phyloP scores from a whole-genome alignment of 2,113 vertebrate species.

The Chaenocephalus aceratus region DNA sequence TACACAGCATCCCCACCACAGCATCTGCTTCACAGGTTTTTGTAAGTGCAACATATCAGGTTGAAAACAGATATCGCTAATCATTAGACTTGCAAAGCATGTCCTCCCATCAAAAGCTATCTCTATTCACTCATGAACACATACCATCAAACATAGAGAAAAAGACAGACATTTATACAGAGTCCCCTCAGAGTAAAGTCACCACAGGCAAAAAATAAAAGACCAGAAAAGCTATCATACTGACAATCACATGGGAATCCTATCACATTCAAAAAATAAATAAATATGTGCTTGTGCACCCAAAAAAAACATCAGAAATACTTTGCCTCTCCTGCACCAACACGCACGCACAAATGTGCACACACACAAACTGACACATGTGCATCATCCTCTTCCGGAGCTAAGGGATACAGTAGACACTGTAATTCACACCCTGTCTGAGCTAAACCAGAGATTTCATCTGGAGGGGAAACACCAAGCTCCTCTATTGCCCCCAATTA shows the following conservation, averaged over 20 bases:
- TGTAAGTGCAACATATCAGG: constrained; percentile 35
- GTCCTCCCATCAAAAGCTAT: not conserved
- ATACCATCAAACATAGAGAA: constrained; percentile 17
- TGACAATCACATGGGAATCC: constrained; percentile 70
- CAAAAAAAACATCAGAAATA: constrained; percentile 19
- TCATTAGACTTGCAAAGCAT: constrained; percentile 23
- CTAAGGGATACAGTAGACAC: constrained; percentile 30
- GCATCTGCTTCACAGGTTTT: constrained; percentile 46
- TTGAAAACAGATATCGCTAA: constrained; percentile 26
- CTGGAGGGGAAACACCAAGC: constrained; percentile 65
- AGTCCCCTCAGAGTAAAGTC: constrained; percentile 56
- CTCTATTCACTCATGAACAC: constrained; percentile 3
- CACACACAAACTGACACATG: constrained; percentile 17
- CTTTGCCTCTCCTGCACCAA: constrained; percentile 5
- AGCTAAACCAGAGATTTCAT: constrained; percentile 68
- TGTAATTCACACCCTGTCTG: constrained; percentile 64
- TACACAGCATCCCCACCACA: not conserved
- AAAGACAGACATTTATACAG: constrained; percentile 22
- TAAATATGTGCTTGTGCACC: constrained; percentile 63
- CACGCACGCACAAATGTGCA: not conserved
- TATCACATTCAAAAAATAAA: constrained; percentile 66
- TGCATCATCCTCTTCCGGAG: constrained; percentile 10
- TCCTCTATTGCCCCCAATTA: constrained; percentile 75
- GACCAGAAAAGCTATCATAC: constrained; percentile 15
- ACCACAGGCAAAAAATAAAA: constrained; percentile 61